Conservation (phyloP, 2,888 invertebrate species). For the Capitulum mitella region DNA sequence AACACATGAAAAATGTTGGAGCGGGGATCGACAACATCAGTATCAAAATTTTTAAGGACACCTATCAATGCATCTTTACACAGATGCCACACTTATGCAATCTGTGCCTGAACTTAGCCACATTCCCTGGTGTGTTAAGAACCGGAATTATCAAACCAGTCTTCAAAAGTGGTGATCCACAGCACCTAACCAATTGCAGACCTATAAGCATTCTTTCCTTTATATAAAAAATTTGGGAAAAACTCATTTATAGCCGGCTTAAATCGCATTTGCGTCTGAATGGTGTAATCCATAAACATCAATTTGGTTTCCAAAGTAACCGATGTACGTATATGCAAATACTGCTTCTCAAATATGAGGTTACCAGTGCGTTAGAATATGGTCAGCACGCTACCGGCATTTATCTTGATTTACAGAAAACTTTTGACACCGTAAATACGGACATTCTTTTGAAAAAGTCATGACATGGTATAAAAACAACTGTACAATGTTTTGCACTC, state of each 20-base stretch:
- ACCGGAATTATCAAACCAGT: not conserved
- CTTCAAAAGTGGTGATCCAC: too few relatives aligned
- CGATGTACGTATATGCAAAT: too few relatives aligned
- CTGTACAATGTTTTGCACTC: not conserved
- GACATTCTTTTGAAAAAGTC: not conserved
- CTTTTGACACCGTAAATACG: not conserved
- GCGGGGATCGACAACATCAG: not conserved
- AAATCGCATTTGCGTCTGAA: not conserved
- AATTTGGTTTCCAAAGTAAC: not conserved
- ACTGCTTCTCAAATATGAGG: not conserved
- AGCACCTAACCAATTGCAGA: not conserved
- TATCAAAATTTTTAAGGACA: not conserved
- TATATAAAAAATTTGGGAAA: not conserved
- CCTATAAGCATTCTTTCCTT: not conserved
- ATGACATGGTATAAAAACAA: not conserved
- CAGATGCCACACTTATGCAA: not conserved
- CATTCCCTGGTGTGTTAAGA: not conserved
- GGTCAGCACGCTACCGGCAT: not conserved
- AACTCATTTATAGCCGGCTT: not conserved
- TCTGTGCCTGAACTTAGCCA: too few relatives aligned
- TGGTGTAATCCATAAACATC: not conserved
- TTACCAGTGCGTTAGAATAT: not conserved
- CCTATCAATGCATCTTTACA: not conserved
- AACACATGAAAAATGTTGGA: not conserved
- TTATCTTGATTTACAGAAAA: too few relatives aligned